A percentile compares a stretch with the other conserved stretches of the same genome.
phyloP scores from a whole-genome alignment of 1,140 invertebrate genomes.

The Stenopsyche tienmushanensis region DNA sequence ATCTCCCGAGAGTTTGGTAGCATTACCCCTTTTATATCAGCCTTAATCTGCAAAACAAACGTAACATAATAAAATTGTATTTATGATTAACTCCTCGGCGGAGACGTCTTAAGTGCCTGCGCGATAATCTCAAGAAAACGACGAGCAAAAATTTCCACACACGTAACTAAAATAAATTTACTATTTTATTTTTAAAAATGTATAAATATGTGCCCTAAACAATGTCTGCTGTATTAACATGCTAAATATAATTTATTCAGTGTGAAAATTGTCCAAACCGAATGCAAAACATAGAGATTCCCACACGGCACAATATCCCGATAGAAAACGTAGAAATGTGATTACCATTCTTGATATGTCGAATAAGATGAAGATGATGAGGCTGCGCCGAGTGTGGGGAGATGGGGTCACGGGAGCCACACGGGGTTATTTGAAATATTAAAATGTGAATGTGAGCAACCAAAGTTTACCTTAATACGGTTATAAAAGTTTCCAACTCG shows the following conservation, averaged over 20 bases:
- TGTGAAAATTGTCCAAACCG: not conserved
- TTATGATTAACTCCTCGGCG: conserved; percentile 3
- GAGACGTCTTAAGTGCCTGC: not conserved
- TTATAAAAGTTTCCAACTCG: conserved; percentile 35
- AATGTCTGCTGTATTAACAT: not conserved
- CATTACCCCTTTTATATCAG: conserved; percentile 25
- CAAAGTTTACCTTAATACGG: conserved; percentile 39
- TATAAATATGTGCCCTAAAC: not conserved
- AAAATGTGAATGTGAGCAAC: conserved; percentile 38
- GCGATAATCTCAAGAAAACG: not conserved
- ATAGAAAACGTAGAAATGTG: conserved; percentile 5
- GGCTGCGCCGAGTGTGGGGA: not conserved
- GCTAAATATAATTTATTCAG: not conserved
- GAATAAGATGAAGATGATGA: not conserved
- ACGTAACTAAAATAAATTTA: too few relatives aligned
- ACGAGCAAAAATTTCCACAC: too few relatives aligned
- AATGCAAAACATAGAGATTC: not conserved
- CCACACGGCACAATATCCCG: not conserved
- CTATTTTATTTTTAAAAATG: not conserved
- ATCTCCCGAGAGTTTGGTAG: conserved; percentile 24
- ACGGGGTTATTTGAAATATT: conserved; percentile 36
- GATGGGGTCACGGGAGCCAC: not conserved
- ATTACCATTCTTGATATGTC: conserved; percentile 2
- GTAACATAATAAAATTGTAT: conserved; percentile 11
- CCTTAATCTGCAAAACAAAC: conserved; percentile 21